phyloP scores from a whole-genome alignment of 2,113 vertebrate species.

The Pithys albifrons region DNA sequence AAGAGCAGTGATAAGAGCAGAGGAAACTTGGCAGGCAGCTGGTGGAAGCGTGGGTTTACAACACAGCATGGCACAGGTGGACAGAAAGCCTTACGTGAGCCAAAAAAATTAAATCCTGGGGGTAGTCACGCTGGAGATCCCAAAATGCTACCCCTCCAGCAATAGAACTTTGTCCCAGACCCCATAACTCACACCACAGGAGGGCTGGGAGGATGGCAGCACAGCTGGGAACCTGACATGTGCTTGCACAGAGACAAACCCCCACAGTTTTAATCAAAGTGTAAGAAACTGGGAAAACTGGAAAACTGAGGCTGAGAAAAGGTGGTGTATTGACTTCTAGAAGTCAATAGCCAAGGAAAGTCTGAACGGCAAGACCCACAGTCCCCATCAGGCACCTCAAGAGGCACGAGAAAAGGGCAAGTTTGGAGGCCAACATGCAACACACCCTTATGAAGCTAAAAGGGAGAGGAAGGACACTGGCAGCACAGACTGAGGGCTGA shows the following conservation, averaged over 20 bases:
- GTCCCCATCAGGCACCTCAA: neutral
- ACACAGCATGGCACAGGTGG: neutral
- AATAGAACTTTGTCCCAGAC: neutral
- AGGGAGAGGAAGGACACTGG: neutral
- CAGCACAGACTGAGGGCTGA: neutral
- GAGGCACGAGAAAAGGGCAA: neutral
- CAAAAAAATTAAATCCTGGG: neutral
- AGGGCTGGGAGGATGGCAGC: neutral
- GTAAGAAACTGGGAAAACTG: neutral
- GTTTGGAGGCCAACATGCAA: neutral
- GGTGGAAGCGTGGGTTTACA: neutral
- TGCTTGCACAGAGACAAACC: neutral
- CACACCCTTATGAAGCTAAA: neutral
- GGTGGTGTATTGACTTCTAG: neutral
- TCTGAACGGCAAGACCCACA: neutral
- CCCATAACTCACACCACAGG: accelerated
- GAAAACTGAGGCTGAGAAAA: neutral
- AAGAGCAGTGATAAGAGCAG: neutral
- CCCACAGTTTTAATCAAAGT: neutral
- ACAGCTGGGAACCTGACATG: accelerated
- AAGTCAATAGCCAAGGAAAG: neutral
- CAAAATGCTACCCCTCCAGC: accelerated
- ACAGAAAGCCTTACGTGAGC: neutral
- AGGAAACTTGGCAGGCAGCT: neutral
- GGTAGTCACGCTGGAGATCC: accelerated